phyloP scores from a whole-genome alignment of 2,888 invertebrate genomes.

The Drosophila histrio region DNA sequence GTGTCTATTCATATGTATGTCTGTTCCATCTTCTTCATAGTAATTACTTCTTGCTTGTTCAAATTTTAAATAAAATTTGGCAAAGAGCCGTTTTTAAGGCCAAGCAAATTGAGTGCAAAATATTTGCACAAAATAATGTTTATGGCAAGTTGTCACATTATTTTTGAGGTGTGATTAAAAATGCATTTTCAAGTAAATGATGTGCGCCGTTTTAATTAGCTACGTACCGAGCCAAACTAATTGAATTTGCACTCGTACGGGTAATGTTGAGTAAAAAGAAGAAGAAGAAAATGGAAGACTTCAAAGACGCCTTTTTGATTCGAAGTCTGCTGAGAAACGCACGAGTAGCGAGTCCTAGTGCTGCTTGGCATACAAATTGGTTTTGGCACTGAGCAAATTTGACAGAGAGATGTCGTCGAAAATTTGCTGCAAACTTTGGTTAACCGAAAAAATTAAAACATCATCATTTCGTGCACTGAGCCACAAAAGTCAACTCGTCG shows the following conservation, averaged over 20 bases:
- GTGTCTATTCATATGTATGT: no score
- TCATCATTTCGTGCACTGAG: slow-evolving; percentile 76
- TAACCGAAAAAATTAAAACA: slow-evolving; percentile 79
- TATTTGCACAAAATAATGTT: slow-evolving; percentile 10
- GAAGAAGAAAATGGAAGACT: slow-evolving; percentile 39
- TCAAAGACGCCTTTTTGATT: slow-evolving; percentile 67
- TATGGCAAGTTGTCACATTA: slow-evolving; percentile 45
- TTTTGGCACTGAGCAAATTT: slow-evolving; percentile 46
- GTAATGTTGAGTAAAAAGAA: slow-evolving; percentile 5
- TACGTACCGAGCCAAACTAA: slow-evolving; percentile 44
- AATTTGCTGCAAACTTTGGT: slow-evolving; percentile 67
- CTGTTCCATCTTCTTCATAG: no score
- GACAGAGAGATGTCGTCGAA: slow-evolving; percentile 47
- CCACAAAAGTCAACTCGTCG: slow-evolving; percentile 62
- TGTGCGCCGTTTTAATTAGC: slow-evolving; percentile 72
- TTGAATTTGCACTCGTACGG: slow-evolving; percentile 56
- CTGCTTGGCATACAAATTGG: slow-evolving; percentile 74
- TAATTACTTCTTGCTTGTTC: no score
- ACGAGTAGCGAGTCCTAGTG: slow-evolving; percentile 66
- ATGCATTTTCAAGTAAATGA: slow-evolving; percentile 64
- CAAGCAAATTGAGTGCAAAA: neutral
- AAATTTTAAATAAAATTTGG: neutral
- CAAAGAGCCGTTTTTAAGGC: neutral
- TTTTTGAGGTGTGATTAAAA: slow-evolving; percentile 61
- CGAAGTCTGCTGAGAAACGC: slow-evolving; percentile 30